These are phyloP conservation scores for Tryphoninae sp. DNA, from an alignment of 2,888 invertebrate genomes.

Conservation along the genomic window DNA sequence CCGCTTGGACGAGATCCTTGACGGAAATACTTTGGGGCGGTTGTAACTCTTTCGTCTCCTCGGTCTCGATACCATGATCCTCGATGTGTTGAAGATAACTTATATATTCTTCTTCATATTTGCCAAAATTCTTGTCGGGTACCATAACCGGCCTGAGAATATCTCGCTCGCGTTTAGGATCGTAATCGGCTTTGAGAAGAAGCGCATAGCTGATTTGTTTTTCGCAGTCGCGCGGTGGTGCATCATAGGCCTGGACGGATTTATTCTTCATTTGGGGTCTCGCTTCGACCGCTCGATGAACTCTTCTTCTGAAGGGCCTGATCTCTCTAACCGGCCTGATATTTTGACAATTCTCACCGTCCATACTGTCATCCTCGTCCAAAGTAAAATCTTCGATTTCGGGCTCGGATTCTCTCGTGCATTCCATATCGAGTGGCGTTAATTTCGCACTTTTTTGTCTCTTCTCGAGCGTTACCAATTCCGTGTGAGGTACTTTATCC, in stretches of 20 bases:
- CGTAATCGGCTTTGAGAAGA: slow-evolving; percentile 68
- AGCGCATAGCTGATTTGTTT: slow-evolving; percentile 75
- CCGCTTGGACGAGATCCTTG: slow-evolving; percentile 74
- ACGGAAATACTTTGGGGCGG: slow-evolving; percentile 70
- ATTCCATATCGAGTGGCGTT: slow-evolving; percentile 74
- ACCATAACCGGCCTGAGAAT: slow-evolving; percentile 57
- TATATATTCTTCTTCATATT: slow-evolving; percentile 77
- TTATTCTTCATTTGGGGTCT: slow-evolving; percentile 64
- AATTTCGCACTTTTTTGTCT: slow-evolving; percentile 49
- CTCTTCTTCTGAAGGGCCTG: slow-evolving; percentile 68
- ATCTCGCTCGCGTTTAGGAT: slow-evolving; percentile 62
- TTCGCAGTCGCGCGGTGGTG: slow-evolving; percentile 73
- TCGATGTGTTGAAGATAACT: slow-evolving; percentile 75
- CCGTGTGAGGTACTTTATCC: slow-evolving; percentile 2
- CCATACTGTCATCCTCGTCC: slow-evolving; percentile 57
- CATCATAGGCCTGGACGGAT: slow-evolving; percentile 72
- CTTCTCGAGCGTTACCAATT: slow-evolving; percentile 19
- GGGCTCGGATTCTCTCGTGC: slow-evolving; percentile 74
- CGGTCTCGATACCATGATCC: slow-evolving; percentile 70
- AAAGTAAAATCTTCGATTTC: slow-evolving; percentile 66
- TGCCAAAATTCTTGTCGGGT: slow-evolving; percentile 69
- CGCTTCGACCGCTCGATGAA: slow-evolving; percentile 68
- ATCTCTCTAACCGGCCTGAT: slow-evolving; percentile 58
- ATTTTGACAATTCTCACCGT: slow-evolving; percentile 62
- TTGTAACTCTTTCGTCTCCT: slow-evolving; percentile 65